phyloP scores from a whole-genome alignment of 2,888 invertebrate genomes.

The Thereva nobilitata region DNA sequence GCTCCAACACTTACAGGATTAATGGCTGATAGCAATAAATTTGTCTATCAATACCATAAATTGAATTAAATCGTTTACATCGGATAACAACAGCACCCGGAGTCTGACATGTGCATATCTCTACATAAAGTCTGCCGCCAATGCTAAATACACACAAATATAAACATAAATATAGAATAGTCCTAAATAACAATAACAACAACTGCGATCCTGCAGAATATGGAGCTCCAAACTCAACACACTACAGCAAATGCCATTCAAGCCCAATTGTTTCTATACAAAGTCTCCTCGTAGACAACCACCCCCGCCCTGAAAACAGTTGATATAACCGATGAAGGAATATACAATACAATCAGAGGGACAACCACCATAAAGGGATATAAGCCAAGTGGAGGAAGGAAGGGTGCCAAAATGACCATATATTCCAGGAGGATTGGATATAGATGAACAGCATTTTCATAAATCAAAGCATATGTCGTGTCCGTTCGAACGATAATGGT shows the following conservation, averaged over 20 bases:
- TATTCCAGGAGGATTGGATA: not conserved
- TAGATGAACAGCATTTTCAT: conserved; percentile 35
- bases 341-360: no score
- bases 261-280: no score
- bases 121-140: not conserved
- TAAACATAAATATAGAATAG: no score
- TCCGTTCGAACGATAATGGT: conserved; percentile 35
- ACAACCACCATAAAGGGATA: not conserved
- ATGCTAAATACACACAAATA: no score
- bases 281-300: no score
- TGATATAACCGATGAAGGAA: no score
- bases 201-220: no score
- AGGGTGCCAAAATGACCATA: conserved; percentile 12
- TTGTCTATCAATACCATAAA: conserved; percentile 45
- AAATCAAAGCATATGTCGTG: conserved; percentile 36
- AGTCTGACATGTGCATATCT: conserved; percentile 27
- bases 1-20: conserved; percentile 19
- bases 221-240: no score
- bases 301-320: no score
- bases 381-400: not conserved
- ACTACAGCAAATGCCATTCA: no score
- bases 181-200: no score
- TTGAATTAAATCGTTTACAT: conserved; percentile 46
- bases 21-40: conserved; percentile 44
- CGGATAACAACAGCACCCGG: conserved; percentile 41